Percentiles rank a stretch among this genome's conserved stretches.
Conservation (phyloP, 2,888 invertebrate species). For the Meteorus colon region DNA sequence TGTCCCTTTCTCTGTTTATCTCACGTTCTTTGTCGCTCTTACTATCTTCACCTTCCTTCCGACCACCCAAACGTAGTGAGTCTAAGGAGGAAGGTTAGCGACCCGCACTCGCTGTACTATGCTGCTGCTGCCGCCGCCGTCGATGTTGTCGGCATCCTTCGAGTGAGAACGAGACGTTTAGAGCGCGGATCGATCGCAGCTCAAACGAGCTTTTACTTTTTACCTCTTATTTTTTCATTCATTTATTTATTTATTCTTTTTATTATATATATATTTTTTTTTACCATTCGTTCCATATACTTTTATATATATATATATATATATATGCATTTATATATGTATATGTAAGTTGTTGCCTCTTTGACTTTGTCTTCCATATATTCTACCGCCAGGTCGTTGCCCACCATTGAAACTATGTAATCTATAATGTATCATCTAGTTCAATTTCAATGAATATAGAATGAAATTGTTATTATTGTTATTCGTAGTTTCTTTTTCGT, state of each 20-base stretch:
- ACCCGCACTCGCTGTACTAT: conserved; percentile 21
- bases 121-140: conserved; percentile 4
- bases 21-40: neutral
- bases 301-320: neutral
- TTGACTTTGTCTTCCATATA: conserved; percentile 20
- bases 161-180: conserved; percentile 28
- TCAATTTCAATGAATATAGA: conserved; percentile 12
- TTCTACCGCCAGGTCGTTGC: conserved; percentile 17
- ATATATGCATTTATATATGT: neutral
- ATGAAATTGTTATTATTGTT: neutral
- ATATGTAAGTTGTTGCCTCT: neutral
- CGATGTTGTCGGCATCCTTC: conserved; percentile 31
- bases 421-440: conserved; percentile 6
- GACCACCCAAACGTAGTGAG: conserved; percentile 32
- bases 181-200: conserved; percentile 15
- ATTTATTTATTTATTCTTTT: conserved; percentile 1
- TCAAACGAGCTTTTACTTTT: conserved; percentile 15
- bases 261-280: neutral
- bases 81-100: conserved; percentile 12
- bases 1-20: neutral
- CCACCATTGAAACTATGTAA: conserved; percentile 21
- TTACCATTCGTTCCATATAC: neutral
- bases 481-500: neutral
- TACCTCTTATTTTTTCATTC: neutral
- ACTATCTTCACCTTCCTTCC: conserved; percentile 14